Base-by-base conservation (phyloP, 1,140 invertebrate genomes). In the Yoshiicerus persimilis region DNA sequence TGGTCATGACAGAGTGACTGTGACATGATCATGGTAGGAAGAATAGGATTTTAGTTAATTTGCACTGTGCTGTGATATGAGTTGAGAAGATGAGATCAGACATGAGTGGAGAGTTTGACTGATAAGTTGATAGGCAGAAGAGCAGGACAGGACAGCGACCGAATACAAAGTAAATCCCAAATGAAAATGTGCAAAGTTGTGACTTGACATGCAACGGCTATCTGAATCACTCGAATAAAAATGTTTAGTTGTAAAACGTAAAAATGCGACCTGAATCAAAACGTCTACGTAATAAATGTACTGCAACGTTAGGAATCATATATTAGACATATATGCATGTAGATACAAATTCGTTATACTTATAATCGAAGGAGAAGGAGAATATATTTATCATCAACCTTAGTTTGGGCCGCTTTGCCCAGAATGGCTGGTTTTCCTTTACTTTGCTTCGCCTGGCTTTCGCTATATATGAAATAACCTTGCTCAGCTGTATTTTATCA, bases 401-500 rank as follows among this genome's bases (percentile, higher is more conserved):
- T 56, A 56, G 47, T 56, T 56, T 56, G 47, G 25, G 25, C 25
- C 25, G 9, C 13, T 16, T 70, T 16, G 11, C 9, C 23, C 25
- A 25, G 66, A 27, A 30, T 75, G 66, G 27, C 30, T 75, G 66
- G 66, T 30, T 25, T n/a, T n/a, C n/a, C n/a, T n/a, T n/a, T n/a
- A n/a, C n/a, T n/a, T n/a, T n/a, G n/a, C n/a, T n/a, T n/a, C n/a
- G n/a, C n/a, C n/a, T n/a, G n/a, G n/a, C n/a, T n/a, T n/a, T n/a
- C n/a, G n/a, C n/a, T 16, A 34, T 20, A 80, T 11, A 80, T 36
- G 20, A 80, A 80, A 80, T 80, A 80, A 80, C 75, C 75, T 80
- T 80, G 75, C 75, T 80, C 75, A 80, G 75, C 75, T 80, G 75
- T 80, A 80, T 36, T 80, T 80, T 80, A 80, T 80, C 75, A 80